A percentile compares a stretch with the other conserved stretches of the same genome.
Evolutionary conservation across 2,888 invertebrate genomes (phyloP).

Genomic region (Pachymerium ferrugineum): DNA sequence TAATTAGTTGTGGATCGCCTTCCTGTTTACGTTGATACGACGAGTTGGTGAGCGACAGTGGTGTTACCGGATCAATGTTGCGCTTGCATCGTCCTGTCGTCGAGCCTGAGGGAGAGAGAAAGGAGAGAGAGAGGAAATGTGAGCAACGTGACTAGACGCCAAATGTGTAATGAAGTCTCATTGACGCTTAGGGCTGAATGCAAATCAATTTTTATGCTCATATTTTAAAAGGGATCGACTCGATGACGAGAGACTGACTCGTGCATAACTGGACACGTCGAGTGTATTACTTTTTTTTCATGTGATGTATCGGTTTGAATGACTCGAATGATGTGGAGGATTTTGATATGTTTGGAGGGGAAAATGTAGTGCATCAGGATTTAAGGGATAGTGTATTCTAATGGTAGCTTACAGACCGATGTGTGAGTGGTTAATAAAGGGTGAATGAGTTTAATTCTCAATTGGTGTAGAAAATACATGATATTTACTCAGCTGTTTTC

Average conservation of each 20-base stretch:
- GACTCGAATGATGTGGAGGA: neutral
- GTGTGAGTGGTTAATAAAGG: no score
- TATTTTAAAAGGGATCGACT: conserved; percentile 11
- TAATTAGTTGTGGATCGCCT: conserved; percentile 22
- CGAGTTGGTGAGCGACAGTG: conserved; percentile 2
- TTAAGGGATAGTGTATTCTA: no score
- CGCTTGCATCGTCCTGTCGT: conserved; percentile 19
- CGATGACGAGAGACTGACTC: neutral
- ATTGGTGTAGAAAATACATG: no score
- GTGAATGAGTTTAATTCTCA: no score
- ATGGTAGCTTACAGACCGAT: no score
- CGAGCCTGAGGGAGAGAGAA: conserved; percentile 20
- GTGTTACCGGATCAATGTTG: conserved; percentile 16
- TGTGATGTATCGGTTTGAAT: neutral
- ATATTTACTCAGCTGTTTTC: no score
- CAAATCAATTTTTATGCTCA: conserved; percentile 18
- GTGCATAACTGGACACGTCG: neutral
- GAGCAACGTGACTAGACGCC: conserved; percentile 16
- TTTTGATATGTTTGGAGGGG: neutral
- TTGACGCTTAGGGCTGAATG: conserved; percentile 15
- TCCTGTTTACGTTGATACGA: conserved; percentile 11
- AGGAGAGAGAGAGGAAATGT: conserved; percentile 19
- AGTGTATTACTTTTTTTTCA: neutral
- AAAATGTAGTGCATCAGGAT: no score
- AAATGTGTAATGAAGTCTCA: conserved; percentile 24